A percentile compares a stretch with the other conserved stretches of the same genome.
Conservation (phyloP, 2,888 invertebrate species). For the Odontocolon sp. region DNA sequence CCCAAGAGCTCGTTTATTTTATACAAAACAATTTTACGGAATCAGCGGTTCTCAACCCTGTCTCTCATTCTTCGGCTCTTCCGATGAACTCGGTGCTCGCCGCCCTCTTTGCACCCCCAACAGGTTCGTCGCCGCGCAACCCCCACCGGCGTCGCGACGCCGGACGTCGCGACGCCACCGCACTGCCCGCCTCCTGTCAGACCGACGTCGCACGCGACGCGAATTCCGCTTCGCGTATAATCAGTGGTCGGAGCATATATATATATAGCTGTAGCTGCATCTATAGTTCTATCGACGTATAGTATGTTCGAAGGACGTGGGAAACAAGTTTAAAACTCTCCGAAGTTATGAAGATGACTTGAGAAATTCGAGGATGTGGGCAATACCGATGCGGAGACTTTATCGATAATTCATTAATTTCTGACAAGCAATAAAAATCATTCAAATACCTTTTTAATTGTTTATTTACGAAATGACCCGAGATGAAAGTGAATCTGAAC, state of each 20-base stretch:
- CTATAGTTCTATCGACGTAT: background rate
- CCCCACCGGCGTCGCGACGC: constrained; percentile 23
- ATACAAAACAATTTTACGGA: background rate
- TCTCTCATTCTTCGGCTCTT: background rate
- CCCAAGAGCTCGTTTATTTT: background rate
- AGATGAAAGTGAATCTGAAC: no score
- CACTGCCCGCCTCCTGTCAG: constrained; percentile 16
- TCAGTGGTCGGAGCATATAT: background rate
- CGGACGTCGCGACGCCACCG: constrained; percentile 51
- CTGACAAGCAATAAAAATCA: no score
- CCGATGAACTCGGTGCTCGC: background rate
- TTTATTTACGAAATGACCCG: no score
- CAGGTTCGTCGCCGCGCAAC: constrained; percentile 19
- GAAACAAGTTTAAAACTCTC: constrained; percentile 23
- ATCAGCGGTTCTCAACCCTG: background rate
- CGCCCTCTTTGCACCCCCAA: background rate
- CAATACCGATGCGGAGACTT: background rate
- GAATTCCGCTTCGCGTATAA: constrained; percentile 29
- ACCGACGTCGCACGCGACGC: constrained; percentile 52
- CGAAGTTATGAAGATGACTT: constrained; percentile 3
- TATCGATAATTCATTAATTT: constrained; percentile 8
- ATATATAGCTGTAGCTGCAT: background rate
- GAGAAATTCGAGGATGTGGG: no score
- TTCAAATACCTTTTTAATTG: no score
- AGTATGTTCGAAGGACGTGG: background rate